Base-by-base conservation (phyloP, 2,888 invertebrate species). In the Mimas tiliae region DNA sequence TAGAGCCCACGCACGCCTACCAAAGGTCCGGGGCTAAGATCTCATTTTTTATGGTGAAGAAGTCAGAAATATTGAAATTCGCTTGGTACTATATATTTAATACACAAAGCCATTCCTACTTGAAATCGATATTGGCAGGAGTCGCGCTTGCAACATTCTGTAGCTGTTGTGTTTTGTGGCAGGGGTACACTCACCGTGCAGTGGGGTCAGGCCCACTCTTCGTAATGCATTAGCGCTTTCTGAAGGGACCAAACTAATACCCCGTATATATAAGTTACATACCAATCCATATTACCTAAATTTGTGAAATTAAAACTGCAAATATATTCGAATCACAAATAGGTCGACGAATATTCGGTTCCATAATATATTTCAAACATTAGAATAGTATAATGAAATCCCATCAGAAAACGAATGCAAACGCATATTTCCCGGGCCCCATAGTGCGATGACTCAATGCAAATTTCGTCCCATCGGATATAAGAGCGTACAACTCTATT, bases 371-470 rank as follows among this genome's bases (percentile, higher is more conserved):
- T 16, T 16, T 16, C 8, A 16, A 16, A 55, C 21, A 52, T 14
- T 21, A 21, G 0, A 21, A 27, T 52, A 12, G 1, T 27, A n/a
- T n/a, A 63, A 50, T 14, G 47, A 50, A 63, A 63, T 63, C 62
- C 66, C 65, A 64, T 83, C 81, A 84, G 79, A 80, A 74, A 63
- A 64, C 51, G 63, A 38, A 33, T 65, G 7, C 33, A 19, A 16
- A 58, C 45, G 67, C 38, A 53, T 62, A 64, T 62, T 58, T 55
- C 84, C 86, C 86, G 80, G 84, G 86, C 85, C 86, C 88, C 87
- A 93, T 93, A 93, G 91, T 93, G 93, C 93, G 93, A 93, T 93
- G 93, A 93, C 93, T 92, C 93, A 93, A 93, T 93, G 93, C 93
- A 93, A 93, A 88, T 92, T 93, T 91, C 88, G 89, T 91, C 92